Evolutionary conservation across 2,888 invertebrate genomes (phyloP).

Genomic region (Drosophila subquinaria): DNA sequence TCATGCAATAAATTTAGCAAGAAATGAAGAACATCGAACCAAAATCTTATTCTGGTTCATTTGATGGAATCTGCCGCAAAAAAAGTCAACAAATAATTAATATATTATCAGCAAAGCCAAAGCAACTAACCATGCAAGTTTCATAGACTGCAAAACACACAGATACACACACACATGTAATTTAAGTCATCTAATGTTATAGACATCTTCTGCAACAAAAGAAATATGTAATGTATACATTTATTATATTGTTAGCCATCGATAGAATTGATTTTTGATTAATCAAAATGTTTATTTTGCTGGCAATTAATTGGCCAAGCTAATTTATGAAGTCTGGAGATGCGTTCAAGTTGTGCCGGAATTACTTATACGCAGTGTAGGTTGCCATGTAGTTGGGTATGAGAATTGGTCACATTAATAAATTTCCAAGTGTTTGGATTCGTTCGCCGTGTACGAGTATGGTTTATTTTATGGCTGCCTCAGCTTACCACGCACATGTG

Average conservation of each 20-base stretch:
- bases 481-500: slow-evolving; percentile 65
- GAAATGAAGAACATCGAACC: slow-evolving; percentile 11
- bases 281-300: slow-evolving; percentile 62
- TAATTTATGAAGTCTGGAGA: slow-evolving; percentile 44
- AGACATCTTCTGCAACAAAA: background rate
- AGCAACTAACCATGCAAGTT: background rate
- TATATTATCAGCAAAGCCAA: slow-evolving; percentile 16
- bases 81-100: slow-evolving; percentile 20
- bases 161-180: slow-evolving; percentile 12
- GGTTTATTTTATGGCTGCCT: slow-evolving; percentile 68
- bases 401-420: slow-evolving; percentile 60
- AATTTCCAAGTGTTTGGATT: slow-evolving; percentile 71
- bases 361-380: slow-evolving; percentile 31
- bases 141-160: slow-evolving; percentile 29
- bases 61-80: slow-evolving; percentile 47
- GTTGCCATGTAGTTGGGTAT: slow-evolving; percentile 1
- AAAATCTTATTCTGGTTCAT: slow-evolving; percentile 64
- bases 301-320: slow-evolving; percentile 43
- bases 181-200: slow-evolving; percentile 46
- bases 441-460: slow-evolving; percentile 52
- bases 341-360: slow-evolving; percentile 36
- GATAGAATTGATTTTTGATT: slow-evolving; percentile 55
- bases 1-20: slow-evolving; percentile 4
- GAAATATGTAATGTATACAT: background rate
- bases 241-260: background rate